These are phyloP conservation scores for honey bee (Apis mellifera) DNA, from an alignment of 1,140 invertebrate species.

Conservation along the genomic window DNA sequence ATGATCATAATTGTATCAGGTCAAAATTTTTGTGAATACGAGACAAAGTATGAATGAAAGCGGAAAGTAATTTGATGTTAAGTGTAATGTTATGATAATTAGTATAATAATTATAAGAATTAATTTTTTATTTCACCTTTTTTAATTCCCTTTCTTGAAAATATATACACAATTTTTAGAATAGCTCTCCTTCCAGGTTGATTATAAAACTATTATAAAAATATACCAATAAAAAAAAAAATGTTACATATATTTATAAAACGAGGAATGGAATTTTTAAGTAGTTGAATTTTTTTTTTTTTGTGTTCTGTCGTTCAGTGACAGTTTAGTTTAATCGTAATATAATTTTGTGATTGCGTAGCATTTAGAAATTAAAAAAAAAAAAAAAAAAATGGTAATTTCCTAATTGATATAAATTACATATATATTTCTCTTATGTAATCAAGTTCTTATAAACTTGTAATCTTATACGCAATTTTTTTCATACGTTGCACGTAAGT, in stretches of 20 bases:
- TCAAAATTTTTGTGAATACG: slow-evolving; percentile 6
- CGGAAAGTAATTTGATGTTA: slow-evolving; percentile 9
- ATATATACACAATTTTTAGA: too few relatives aligned
- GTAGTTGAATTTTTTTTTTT: not conserved
- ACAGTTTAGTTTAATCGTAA: not conserved
- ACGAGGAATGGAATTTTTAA: not conserved
- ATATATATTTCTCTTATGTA: slow-evolving; percentile 23
- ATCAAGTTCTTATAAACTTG: slow-evolving; percentile 14
- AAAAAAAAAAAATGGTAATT: not conserved
- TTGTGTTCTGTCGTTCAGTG: not conserved
- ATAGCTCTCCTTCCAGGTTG: not conserved
- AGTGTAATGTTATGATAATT: slow-evolving; percentile 16
- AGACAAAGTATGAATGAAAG: not conserved
- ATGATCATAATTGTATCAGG: slow-evolving; percentile 7
- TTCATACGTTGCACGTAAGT: slow-evolving; percentile 54
- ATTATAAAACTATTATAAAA: not conserved
- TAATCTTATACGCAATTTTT: slow-evolving; percentile 41
- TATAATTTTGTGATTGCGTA: slow-evolving; percentile 2
- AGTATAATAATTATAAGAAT: slow-evolving; percentile 25
- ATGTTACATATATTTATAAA: not conserved
- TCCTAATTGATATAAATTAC: not conserved
- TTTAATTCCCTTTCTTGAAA: not conserved
- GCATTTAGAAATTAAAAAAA: not conserved
- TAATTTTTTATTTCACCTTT: not conserved
- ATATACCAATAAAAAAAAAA: not conserved